Evolutionary conservation across 2,113 vertebrate genomes (phyloP), one percentile per base, ranked within the genome.

Genomic region (Sinocyclocheilus anophthalmus): DNA sequence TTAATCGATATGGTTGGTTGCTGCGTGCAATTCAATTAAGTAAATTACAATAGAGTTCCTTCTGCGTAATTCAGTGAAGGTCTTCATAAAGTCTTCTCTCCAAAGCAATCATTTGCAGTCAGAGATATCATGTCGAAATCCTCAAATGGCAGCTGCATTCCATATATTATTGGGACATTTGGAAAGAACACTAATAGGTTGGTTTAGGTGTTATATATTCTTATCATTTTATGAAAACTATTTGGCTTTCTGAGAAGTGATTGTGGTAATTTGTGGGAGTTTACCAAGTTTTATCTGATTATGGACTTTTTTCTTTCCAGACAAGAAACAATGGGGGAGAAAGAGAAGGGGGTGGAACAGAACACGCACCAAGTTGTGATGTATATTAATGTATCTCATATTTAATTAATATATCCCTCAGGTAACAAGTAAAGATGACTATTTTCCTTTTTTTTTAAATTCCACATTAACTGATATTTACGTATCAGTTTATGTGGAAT

Each of bases 1-100:
- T 84, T 85, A 88, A 88, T 88, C 88, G 78, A n/a, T 81, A 48
- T 48, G 77, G 81, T 69, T 77, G 86, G 84, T 84, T 63, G 53
- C 83, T 69, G 61, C 72, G 48, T 59, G 84, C 72, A 85, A 76
- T 88, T 88, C 86, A 78, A 88, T 75, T 75, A 86, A 65, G 69
- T 81, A 85, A 87, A 89, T 89, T 85, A 89, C 88, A 87, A 61
- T 12, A 63, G 77, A 82, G 83, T n/a, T 89, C 83, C 70, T 55
- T 30, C 20, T 37, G 33, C 59, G 57, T 63, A 82, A 82, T 76
- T 86, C 50, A 76, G 61, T 61, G 50, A 75, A 86, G n/a, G 78
- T 81, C 24, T 86, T 70, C 24, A 65, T 45, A 61, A 53, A 26
- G n/a, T 75, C 69, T 65, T 67, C 67, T 59, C 42, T 76, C 79